Conservation (phyloP, 2,888 invertebrate genomes). For the Polydrusus cervinus region DNA sequence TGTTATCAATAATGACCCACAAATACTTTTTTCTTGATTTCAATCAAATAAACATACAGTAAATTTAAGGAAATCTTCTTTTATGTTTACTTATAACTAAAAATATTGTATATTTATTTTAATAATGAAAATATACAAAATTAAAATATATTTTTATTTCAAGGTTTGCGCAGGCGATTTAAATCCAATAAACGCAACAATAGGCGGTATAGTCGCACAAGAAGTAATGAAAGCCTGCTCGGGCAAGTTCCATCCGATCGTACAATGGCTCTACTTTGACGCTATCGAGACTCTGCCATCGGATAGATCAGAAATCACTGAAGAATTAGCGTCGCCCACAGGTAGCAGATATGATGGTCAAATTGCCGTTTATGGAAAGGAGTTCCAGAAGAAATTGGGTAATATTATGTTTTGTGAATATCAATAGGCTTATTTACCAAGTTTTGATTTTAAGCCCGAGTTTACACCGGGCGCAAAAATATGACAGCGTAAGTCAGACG, state of each 20-base stretch:
- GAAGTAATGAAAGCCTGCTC: constrained; percentile 99
- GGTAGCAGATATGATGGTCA: constrained; percentile 91
- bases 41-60: too few species aligned
- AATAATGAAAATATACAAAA: too few species aligned
- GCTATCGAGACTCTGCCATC: constrained; percentile 94
- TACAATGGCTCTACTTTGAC: constrained; percentile 96
- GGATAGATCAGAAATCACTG: constrained; percentile 77
- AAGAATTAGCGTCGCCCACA: constrained; percentile 82
- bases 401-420: constrained; percentile 29
- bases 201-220: constrained; percentile 98
- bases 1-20: too few species aligned
- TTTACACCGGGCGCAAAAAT: too few species aligned
- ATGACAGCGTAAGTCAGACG: too few species aligned
- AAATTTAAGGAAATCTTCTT: too few species aligned
- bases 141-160: background rate
- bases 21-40: too few species aligned
- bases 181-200: constrained; percentile 93
- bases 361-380: constrained; percentile 92
- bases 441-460: too few species aligned
- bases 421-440: too few species aligned
- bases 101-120: too few species aligned
- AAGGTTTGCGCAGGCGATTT: constrained; percentile 78
- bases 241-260: constrained; percentile 95
- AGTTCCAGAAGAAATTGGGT: constrained; percentile 90
- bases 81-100: too few species aligned